These are phyloP conservation scores for Apis mellifera DNA, from an alignment of 1,140 invertebrate genomes.

Conservation along the genomic window Amel_HAv3.1 CM009934.2:12098001-12098500, in stretches of 20 bases:
- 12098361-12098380: neutral
- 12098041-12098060: constrained; percentile 56
- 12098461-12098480: neutral
- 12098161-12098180: neutral
- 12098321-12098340: neutral
- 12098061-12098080: constrained; percentile 48
- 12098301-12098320: neutral
- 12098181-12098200: neutral
- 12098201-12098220: neutral
- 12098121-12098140: neutral
- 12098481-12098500: neutral
- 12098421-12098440: constrained; percentile 23
- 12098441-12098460: neutral
- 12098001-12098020: constrained; percentile 57
- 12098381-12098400: neutral
- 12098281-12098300: neutral
- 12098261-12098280: neutral
- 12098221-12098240: neutral
- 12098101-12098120: neutral
- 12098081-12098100: constrained; percentile 32
- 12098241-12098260: neutral
- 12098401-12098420: constrained; percentile 21
- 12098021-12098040: constrained; percentile 54
- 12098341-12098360: neutral
- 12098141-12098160: neutral